Evolutionary conservation across 2,797 vertebrate genomes (phyloP).

Genomic region (Alectoris magna): DNA sequence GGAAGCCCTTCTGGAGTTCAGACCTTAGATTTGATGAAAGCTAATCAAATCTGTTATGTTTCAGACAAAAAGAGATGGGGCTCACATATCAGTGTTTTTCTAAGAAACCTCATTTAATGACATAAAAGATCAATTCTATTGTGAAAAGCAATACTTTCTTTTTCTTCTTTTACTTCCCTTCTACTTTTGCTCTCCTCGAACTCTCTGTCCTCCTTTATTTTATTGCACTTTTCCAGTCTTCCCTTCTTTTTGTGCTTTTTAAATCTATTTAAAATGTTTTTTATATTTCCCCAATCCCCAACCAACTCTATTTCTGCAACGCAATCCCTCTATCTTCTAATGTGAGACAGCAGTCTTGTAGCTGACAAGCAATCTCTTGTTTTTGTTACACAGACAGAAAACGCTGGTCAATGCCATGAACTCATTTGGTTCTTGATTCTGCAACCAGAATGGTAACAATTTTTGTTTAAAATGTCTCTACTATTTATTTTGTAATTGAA

Average conservation of each 20-base stretch:
- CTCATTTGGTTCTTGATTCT: neutral
- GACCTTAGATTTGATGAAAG: neutral
- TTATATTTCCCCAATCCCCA: neutral
- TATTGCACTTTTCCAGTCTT: neutral
- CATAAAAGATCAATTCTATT: neutral
- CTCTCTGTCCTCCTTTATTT: neutral
- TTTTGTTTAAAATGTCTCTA: neutral
- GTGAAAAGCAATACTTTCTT: slow-evolving; percentile 8
- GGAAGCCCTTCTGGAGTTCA: slow-evolving; percentile 1
- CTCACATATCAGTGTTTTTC: slow-evolving; percentile 5
- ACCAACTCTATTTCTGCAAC: neutral
- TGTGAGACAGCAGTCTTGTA: neutral
- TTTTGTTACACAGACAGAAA: slow-evolving; percentile 9
- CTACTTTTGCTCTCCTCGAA: slow-evolving; percentile 5
- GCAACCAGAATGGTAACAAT: neutral
- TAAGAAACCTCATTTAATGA: slow-evolving; percentile 9
- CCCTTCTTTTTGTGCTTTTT: neutral
- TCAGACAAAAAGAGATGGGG: neutral
- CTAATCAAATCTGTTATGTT: slow-evolving; percentile 23
- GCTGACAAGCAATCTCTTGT: neutral
- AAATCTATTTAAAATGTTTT: slow-evolving; percentile 7
- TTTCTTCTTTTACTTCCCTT: neutral
- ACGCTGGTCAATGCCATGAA: neutral
- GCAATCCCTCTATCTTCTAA: neutral
- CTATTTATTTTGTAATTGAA: neutral